phyloP scores from a whole-genome alignment of 2,888 invertebrate species.

The Cantharis flavilabris region DNA sequence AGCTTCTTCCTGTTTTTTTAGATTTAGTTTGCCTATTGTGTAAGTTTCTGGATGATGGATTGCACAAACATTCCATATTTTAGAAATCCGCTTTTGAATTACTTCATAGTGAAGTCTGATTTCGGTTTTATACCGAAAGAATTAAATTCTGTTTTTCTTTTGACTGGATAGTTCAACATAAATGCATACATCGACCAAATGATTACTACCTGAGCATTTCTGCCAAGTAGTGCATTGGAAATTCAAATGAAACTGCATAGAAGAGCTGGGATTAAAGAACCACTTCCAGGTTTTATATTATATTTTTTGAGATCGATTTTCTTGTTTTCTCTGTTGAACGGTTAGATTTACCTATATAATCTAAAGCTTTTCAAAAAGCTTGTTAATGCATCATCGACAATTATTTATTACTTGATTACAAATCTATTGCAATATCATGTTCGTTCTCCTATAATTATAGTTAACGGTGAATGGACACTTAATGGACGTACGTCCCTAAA shows the following conservation, averaged over 20 bases:
- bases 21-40: not conserved
- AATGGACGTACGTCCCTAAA: not conserved
- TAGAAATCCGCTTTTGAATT: not conserved
- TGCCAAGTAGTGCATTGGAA: not conserved
- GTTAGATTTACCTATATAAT: not conserved
- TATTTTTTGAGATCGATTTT: not conserved
- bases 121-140: not conserved
- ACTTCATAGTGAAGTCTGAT: not conserved
- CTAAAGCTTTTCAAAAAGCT: not conserved
- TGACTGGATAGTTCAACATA: not conserved
- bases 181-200: not conserved
- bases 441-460: not conserved
- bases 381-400: not conserved
- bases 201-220: not conserved
- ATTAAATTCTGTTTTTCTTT: not conserved
- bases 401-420: not conserved
- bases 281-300: not conserved
- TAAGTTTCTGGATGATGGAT: not conserved
- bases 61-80: not conserved
- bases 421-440: not conserved
- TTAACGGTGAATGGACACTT: not conserved
- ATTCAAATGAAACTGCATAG: not conserved
- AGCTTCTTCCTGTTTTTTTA: not conserved
- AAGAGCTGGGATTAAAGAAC: not conserved
- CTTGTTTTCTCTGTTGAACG: not conserved